phyloP scores from a whole-genome alignment of 2,113 vertebrate species.

The Pomatostomus ruficeps region DNA sequence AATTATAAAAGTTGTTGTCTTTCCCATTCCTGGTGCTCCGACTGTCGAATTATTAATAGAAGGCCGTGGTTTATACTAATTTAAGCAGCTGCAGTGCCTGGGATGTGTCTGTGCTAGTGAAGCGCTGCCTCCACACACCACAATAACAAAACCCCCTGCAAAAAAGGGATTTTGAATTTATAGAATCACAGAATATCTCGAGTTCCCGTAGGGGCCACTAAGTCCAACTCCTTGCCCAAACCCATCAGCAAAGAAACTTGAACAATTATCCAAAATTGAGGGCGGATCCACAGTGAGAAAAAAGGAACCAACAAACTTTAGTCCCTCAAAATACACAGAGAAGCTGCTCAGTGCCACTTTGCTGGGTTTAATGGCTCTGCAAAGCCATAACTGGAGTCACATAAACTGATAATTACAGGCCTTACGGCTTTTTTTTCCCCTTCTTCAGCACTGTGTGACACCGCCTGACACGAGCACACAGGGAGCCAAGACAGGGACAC shows the following conservation, averaged over 20 bases:
- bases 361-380: background rate
- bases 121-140: background rate
- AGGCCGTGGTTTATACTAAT: accelerated
- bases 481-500: background rate
- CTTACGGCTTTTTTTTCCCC: background rate
- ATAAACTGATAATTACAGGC: background rate
- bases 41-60: background rate
- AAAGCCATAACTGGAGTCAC: background rate
- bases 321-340: background rate
- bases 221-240: background rate
- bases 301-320: background rate
- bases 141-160: background rate
- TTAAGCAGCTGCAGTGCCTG: background rate
- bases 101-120: accelerated
- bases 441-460: background rate
- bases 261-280: background rate
- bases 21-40: background rate
- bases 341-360: background rate
- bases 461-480: too few relatives aligned
- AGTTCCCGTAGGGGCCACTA: background rate
- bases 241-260: background rate
- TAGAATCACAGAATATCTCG: background rate
- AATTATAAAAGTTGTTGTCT: background rate
- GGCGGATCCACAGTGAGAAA: background rate
- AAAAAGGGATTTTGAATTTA: background rate